Percentiles rank a stretch among this genome's conserved stretches.
Evolutionary conservation across 2,113 vertebrate species (phyloP).

Genomic region (Pangasianodon gigas): DNA sequence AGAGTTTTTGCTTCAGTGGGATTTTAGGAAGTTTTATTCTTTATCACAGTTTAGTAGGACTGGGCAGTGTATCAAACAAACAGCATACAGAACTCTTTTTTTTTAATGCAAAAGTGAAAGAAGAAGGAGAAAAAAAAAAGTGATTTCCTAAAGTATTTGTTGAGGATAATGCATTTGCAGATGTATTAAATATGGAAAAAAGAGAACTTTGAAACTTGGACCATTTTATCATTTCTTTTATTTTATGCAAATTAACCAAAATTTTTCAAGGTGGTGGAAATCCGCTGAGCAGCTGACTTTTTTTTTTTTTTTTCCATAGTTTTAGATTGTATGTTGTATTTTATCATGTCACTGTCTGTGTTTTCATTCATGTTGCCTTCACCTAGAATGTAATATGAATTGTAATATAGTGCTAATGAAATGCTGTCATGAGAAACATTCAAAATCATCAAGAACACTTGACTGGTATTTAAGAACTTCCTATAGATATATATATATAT

Average conservation of each 20-base stretch:
- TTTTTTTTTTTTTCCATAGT: background rate
- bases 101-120: background rate
- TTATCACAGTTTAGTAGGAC: background rate
- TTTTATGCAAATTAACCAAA: conserved; percentile 34
- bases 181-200: conserved; percentile 7
- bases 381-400: conserved; percentile 19
- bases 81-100: background rate
- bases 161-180: background rate
- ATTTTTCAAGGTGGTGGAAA: background rate
- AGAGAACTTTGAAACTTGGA: background rate
- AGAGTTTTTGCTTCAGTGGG: background rate
- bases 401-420: conserved; percentile 21
- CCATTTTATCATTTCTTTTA: conserved; percentile 1
- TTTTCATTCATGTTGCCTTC: conserved; percentile 19
- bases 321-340: conserved; percentile 1
- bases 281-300: conserved; percentile 19
- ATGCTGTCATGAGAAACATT: background rate
- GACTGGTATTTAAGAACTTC: conserved; percentile 20
- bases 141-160: background rate
- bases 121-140: background rate
- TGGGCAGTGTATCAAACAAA: background rate
- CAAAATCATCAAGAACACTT: background rate
- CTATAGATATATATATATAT: background rate
- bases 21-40: background rate
- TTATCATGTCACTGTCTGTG: background rate